Percentiles rank a stretch among this genome's conserved stretches.
These are phyloP conservation scores for Falcaria lacertinaria DNA, from an alignment of 2,888 invertebrate genomes.

Conservation along the genomic window DNA sequence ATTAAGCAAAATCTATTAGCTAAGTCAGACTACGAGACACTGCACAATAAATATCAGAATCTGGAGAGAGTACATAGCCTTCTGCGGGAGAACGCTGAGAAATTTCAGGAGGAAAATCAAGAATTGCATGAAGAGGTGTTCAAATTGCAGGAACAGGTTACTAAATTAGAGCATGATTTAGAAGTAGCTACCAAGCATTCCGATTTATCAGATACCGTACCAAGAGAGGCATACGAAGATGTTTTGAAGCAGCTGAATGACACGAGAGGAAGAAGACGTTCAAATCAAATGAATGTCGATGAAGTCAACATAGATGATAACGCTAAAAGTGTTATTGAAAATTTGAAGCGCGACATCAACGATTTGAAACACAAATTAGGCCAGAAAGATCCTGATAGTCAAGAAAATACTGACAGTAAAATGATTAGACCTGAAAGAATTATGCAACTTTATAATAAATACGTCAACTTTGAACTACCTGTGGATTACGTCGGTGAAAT, in stretches of 20 bases:
- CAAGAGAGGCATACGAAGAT: slow-evolving; percentile 58
- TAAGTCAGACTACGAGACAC: slow-evolving; percentile 57
- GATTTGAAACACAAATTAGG: slow-evolving; percentile 60
- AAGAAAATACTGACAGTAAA: slow-evolving; percentile 40
- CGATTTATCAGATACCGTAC: slow-evolving; percentile 47
- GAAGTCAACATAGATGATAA: slow-evolving; percentile 73
- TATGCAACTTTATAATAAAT: slow-evolving; percentile 67
- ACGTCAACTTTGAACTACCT: slow-evolving; percentile 70
- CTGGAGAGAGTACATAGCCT: slow-evolving; percentile 65
- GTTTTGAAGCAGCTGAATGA: slow-evolving; percentile 54
- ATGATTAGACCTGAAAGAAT: slow-evolving; percentile 56
- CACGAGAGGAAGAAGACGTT: slow-evolving; percentile 48
- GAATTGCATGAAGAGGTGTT: slow-evolving; percentile 75
- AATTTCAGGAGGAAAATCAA: slow-evolving; percentile 76
- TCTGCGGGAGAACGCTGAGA: slow-evolving; percentile 69
- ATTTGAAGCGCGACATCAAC: slow-evolving; percentile 66
- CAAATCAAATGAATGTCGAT: slow-evolving; percentile 52
- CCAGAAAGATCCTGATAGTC: slow-evolving; percentile 38
- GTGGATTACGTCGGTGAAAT: slow-evolving; percentile 70
- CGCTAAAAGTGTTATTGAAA: slow-evolving; percentile 73
- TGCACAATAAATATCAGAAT: slow-evolving; percentile 70
- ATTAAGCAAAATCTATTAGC: slow-evolving; percentile 38
- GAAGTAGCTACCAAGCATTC: slow-evolving; percentile 51
- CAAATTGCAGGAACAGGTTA: slow-evolving; percentile 68
- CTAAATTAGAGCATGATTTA: slow-evolving; percentile 67